Base-by-base conservation (phyloP, 2,888 invertebrate genomes). In the Blera fallax region DNA sequence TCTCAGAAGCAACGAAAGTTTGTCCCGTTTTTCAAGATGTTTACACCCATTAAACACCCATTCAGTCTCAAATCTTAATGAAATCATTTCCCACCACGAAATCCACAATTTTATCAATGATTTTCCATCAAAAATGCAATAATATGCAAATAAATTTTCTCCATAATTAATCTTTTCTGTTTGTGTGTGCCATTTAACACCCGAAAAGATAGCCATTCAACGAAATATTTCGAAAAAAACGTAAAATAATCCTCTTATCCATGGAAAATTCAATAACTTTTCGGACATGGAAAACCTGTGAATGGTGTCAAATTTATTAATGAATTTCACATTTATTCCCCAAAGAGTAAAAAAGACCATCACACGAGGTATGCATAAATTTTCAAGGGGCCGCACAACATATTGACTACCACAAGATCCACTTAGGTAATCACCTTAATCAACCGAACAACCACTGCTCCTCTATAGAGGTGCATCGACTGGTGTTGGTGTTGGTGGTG, bases 271-370 rank as follows among this genome's bases (percentile, higher is more conserved):
- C 60, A 67, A 85, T 72, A 60, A 70, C 70, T 76, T 81, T 67
- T 62, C 70, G 73, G 56, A 43, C 62, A 80, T 58, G 74, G 69
- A 74, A 56, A 76, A 72, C 70, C 70, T 81, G 64, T 85, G 81
- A 81, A 85, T 85, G 85, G 85, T 85, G 85, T 85, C 85, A 85
- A 81, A 85, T 85, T 85, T 85, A 81, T 85, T 85, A 81, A 85
- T 85, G 85, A 85, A 85, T 81, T 81, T 76, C 62, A 76, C 54
- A 72, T 72, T 72, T 64, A 72, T 78, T 43, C 27, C 32, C 24
- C 4, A 40, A 43, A 29, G 6, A 43, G 10, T 16, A 27, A 14
- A 27, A n/a, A 14, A 32, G 43, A 11, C 27, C 14, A n/a, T 54
- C 56, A 16, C 24, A 27, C 16, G 40, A 62, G 54, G 48, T 56